Base-by-base conservation (phyloP, 2,797 vertebrate species). In the Chiroxiphia lanceolata region DNA sequence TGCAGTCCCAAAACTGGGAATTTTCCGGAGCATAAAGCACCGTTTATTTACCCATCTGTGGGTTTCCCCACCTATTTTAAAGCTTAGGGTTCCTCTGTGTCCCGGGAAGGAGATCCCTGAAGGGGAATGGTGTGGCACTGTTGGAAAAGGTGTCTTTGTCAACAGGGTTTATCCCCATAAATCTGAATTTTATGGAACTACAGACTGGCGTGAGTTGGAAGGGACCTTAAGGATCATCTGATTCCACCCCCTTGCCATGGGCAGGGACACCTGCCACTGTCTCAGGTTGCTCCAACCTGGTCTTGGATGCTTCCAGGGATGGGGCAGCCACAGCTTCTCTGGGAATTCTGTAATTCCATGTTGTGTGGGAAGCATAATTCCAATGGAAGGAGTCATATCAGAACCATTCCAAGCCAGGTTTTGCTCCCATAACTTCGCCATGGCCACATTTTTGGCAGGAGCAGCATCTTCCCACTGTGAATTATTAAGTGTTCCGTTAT, bases 31-130 rank as follows among this genome's bases (percentile, higher is more conserved):
- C 38, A 9, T 29, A 48, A 47, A 74, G 19, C 48, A 60, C 15
- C 5, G 1, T 8, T 0, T 1, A 8, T 33, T 57, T 34, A 47
- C 40, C 20, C 44, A 0, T 3, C 33, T 13, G 23, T 22, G 23
- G 20, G 6, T 18, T 25, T 31, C 42, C 42, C 25, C 47, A 29
- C 2, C 13, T 23, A 0, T 25, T 65, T 77, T 27, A 65, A 64
- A 61, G 15, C 59, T 48, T 0, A 19, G 11, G 69, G 45, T 29
- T 82, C 17, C 3, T 33, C 63, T 38, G 15, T 1, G 26, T 8
- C 47, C 14, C 6, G 11, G 40, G 20, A 72, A 36, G 1, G 10
- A 38, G 14, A 16, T 3, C 42, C 40, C 47, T 14, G 9, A 15
- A 12, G 38, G 33, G 0, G 3, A 50, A 42, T 3, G 10, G 3